A percentile compares a stretch with the other conserved stretches of the same genome.
Conservation (phyloP, 1,140 invertebrate species). For the Bilobella aurantiaca region DNA sequence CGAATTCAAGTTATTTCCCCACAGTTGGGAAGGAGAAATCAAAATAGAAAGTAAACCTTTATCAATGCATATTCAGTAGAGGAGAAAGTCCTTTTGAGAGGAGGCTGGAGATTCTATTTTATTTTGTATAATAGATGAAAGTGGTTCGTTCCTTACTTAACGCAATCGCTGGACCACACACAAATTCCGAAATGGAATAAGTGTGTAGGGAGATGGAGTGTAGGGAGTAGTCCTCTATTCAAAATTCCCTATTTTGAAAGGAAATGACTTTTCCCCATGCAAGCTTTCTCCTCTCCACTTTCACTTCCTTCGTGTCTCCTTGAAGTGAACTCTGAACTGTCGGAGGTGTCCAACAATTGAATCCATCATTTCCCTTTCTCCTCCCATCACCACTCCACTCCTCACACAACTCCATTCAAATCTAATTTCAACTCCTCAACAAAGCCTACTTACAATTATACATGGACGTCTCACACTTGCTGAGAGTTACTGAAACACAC, state of each 20-base stretch:
- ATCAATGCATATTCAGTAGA: slow-evolving; percentile 7
- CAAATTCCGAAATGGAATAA: slow-evolving; percentile 28
- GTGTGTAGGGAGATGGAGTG: slow-evolving; percentile 2
- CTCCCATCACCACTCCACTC: neutral
- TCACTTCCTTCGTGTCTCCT: neutral
- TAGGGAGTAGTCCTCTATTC: slow-evolving; percentile 6
- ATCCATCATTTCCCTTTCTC: neutral
- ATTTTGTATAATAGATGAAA: neutral
- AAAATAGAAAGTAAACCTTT: neutral
- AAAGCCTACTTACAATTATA: too few species aligned
- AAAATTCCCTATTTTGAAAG: slow-evolving; percentile 9
- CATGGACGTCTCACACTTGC: too few species aligned
- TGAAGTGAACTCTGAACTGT: neutral
- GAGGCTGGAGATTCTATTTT: neutral
- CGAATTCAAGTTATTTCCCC: neutral
- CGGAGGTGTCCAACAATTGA: neutral
- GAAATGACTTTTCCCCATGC: slow-evolving; percentile 25
- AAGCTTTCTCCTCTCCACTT: slow-evolving; percentile 4
- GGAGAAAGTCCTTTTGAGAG: neutral
- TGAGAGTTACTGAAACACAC: too few species aligned
- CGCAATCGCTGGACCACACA: slow-evolving; percentile 5
- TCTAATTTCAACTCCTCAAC: too few species aligned
- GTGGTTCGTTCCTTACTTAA: neutral
- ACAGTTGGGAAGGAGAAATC: too few species aligned
- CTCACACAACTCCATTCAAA: neutral